Evolutionary conservation across 2,113 vertebrate species (phyloP), one percentile per base, ranked within the genome.

Genomic region (Oreotrochilus melanogaster): DNA sequence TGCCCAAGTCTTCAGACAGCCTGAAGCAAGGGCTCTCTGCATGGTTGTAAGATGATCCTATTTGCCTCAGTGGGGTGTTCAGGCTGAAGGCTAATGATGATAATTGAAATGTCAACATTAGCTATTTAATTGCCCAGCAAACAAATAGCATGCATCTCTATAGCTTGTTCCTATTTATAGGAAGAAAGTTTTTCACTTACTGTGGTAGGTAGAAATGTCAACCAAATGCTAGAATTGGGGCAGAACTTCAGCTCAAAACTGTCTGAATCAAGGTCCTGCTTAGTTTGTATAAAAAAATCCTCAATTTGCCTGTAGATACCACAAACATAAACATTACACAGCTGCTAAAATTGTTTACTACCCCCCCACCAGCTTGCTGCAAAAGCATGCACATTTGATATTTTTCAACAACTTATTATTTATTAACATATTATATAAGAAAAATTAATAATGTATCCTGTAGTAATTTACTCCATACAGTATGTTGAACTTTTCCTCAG

Each of bases 91-190:
- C 69, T 94, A 61, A 81, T 64, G 64, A 90, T 50, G 94, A 13
- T 92, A 86, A 96, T 78, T 93, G 69, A 93, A 95, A 88, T 78
- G 75, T 90, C 2, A 3, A 71, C 64, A 72, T 94, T 88, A 78
- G 60, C 90, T 80, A 51, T 72, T 92, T 95, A 97, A 88, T 93
- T 92, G 83, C 65, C 67, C 35, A 45, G 56, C 30, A 80, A 92
- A 92, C 42, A 92, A 93, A 11, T 42, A 82, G 12, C 10, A 37
- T 66, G 65, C 42, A 61, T 73, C 74, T 93, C 58, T 31, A 54
- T 61, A 53, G 45, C 16, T 45, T 42, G 79, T 75, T 72, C 37
- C 18, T 11, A 21, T 65, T 82, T 76, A 27, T 45, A 14, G 48
- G 82, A 64, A 69, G 15, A 6, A 64, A 69, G 18, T 10, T 9